These are phyloP conservation scores for Harmothoe impar DNA, from an alignment of 2,888 invertebrate species.

Conservation along the genomic window DNA sequence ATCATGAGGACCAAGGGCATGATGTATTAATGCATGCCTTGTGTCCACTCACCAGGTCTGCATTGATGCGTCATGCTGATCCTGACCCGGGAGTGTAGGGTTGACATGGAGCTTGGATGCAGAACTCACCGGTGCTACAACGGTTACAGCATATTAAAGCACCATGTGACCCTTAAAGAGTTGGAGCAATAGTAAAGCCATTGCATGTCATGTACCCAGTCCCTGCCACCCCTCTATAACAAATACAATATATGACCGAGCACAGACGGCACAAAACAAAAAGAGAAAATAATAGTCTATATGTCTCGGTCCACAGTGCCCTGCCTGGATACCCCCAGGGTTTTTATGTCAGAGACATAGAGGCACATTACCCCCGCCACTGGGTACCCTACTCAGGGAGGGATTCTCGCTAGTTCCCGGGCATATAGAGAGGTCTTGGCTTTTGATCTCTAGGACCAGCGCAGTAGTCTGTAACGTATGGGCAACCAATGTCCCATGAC, in stretches of 20 bases:
- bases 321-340: neutral
- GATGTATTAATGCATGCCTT: no score
- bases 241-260: neutral
- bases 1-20: no score
- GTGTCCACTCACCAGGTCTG: no score
- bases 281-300: neutral
- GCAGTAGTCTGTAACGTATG: constrained; percentile 2
- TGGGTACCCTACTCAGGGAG: neutral
- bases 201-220: no score
- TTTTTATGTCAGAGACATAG: neutral
- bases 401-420: constrained; percentile 4
- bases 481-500: neutral
- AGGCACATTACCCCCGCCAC: neutral
- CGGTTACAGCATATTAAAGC: no score
- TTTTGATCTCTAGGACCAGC: neutral
- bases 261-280: neutral
- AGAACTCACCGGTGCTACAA: no score
- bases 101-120: no score
- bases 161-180: no score
- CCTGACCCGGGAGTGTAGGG: no score
- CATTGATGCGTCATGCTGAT: no score
- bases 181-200: no score
- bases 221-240: neutral
- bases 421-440: neutral
- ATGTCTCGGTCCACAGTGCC: neutral